phyloP scores from a whole-genome alignment of 1,140 invertebrate species.

The Coenobita brevimanus region DNA sequence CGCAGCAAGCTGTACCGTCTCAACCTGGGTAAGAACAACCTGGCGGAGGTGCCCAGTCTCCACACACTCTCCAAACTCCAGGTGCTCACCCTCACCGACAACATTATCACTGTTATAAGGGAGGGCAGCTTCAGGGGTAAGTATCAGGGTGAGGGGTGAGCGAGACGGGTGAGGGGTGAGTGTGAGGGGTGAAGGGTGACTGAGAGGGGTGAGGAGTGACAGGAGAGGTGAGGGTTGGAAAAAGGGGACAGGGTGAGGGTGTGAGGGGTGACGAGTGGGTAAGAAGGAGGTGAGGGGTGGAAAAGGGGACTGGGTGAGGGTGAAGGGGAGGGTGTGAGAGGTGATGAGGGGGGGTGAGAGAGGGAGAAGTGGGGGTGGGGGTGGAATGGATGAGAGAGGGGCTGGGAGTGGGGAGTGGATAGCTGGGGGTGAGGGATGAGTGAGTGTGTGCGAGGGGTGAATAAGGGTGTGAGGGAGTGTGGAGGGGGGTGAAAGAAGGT shows the following conservation, averaged over 20 bases:
- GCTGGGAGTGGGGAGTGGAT: too few species aligned
- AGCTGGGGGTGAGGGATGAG: too few species aligned
- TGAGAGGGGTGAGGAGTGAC: background rate
- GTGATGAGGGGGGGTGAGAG: background rate
- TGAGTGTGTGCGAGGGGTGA: too few species aligned
- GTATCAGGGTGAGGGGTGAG: constrained; percentile 61
- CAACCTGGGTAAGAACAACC: constrained; percentile 89
- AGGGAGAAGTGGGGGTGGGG: background rate
- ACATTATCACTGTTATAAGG: constrained; percentile 82
- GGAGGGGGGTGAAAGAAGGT: too few species aligned
- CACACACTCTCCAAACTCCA: constrained; percentile 84
- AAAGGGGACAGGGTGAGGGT: background rate
- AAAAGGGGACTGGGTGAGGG: background rate
- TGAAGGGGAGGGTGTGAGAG: background rate
- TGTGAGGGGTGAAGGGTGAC: background rate
- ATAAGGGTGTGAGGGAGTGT: too few species aligned
- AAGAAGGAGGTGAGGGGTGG: background rate
- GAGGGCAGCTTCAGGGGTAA: constrained; percentile 89
- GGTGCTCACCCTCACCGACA: constrained; percentile 87
- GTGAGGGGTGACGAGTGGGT: background rate
- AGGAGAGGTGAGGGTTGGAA: background rate
- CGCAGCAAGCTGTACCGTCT: constrained; percentile 84
- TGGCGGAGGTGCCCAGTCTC: constrained; percentile 84
- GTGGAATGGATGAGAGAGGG: background rate
- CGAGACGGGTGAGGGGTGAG: background rate